phyloP scores from a whole-genome alignment of 2,797 vertebrate species.

The Rallus crepitans region DNA sequence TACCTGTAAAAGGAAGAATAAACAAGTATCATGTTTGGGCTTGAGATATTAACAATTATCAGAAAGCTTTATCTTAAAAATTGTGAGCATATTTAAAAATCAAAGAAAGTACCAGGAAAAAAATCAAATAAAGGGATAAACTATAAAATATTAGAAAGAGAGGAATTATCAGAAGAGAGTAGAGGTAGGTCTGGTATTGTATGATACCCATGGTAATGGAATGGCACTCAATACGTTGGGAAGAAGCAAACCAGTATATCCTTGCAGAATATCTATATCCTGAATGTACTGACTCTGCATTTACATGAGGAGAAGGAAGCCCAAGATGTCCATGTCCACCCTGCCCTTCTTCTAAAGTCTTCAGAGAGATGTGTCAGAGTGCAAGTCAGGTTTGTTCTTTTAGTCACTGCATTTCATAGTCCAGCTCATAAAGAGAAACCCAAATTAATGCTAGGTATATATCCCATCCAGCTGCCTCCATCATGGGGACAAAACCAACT shows the following conservation, averaged over 20 bases:
- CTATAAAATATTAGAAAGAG: background rate
- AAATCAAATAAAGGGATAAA: background rate
- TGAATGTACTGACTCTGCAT: background rate
- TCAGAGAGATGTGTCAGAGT: background rate
- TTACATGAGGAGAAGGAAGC: background rate
- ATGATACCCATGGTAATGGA: background rate
- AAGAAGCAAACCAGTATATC: background rate
- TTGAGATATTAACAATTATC: background rate
- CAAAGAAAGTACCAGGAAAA: background rate
- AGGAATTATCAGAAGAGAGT: background rate
- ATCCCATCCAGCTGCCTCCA: background rate
- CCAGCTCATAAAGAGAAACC: background rate
- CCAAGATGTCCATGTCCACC: accelerated
- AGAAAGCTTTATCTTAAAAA: background rate
- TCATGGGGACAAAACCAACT: background rate
- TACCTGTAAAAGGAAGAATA: background rate
- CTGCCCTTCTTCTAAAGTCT: background rate
- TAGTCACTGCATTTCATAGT: background rate
- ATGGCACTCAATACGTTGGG: background rate
- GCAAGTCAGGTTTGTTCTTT: background rate
- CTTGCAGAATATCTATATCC: too few species aligned
- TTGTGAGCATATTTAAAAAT: background rate
- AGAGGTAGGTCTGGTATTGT: accelerated
- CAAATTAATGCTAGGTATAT: background rate
- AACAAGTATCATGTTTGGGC: accelerated